Base-by-base conservation (phyloP, 2,113 vertebrate genomes). In the Protobothrops mucrosquamatus region DNA sequence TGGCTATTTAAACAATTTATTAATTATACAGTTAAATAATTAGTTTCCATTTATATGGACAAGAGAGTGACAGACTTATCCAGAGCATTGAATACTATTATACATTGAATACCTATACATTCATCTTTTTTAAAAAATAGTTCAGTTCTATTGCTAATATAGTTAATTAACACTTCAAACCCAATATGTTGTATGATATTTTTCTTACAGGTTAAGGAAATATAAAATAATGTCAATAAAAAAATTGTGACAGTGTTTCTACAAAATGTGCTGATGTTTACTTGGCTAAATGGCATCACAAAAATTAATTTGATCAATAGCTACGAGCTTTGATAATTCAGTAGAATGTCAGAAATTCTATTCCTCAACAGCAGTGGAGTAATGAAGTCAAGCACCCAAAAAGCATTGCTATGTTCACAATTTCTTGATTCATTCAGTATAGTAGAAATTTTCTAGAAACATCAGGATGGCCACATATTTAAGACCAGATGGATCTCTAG, bases 121-220 rank as follows among this genome's bases (percentile, higher is more conserved):
- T 59, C 26, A 39, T 93, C 90, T 69, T 11, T 87, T 26, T 88
- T 52, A 64, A 94, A 59, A 64, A 94, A 59, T 18, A 20, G 94
- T 95, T 94, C 57, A 74, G 64, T 26, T 64, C 15, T 51, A 64
- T 91, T 46, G 87, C 69, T 20, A 74, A 74, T 39, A 74, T 39
- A 52, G 51, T 69, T 34, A 18, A 3, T 87, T 69, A n/a, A n/a
- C 5, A n/a, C 15, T 54, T 34, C 34, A 92, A 48, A 55, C n/a
- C 15, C 48, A 46, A 23, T 11, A 81, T n/a, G 14, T 20, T 88
- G 61, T 64, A 64, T 64, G 26, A 64, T 69, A n/a, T 69, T n/a
- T n/a, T 69, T 69, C 61, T 69, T n/a, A 69, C 9, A 69, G 61
- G 29, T 69, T 69, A 69, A 15, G 29, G 61, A 69, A 69, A 69